These are phyloP conservation scores for Clarias laeviceps DNA, from an alignment of 2,797 vertebrate genomes.

Conservation along the genomic window DNA sequence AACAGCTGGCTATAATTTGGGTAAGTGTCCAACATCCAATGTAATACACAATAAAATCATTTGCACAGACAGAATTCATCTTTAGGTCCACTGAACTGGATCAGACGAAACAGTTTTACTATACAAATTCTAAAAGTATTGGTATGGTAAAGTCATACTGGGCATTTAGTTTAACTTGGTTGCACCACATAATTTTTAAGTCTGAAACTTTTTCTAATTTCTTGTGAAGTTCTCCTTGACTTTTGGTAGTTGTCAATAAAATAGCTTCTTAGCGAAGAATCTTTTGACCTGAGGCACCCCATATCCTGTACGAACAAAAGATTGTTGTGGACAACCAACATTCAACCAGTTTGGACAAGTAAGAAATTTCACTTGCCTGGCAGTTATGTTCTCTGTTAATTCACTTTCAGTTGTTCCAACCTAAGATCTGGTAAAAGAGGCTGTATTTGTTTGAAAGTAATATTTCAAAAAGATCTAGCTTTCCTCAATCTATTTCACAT, in stretches of 20 bases:
- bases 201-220: not conserved
- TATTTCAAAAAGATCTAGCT: not conserved
- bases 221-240: not conserved
- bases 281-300: not conserved
- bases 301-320: not conserved
- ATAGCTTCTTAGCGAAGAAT: not conserved
- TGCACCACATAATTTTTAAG: not conserved
- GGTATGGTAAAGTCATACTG: not conserved
- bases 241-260: not conserved
- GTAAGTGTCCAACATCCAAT: not conserved
- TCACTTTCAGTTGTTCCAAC: not conserved
- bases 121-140: not conserved
- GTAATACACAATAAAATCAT: not conserved
- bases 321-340: not conserved
- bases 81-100: not conserved
- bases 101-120: not conserved
- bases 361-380: not conserved
- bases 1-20: not conserved
- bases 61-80: not conserved
- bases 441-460: not conserved
- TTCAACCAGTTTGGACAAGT: not conserved
- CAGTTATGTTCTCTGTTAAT: not conserved
- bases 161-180: not conserved
- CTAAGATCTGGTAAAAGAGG: not conserved
- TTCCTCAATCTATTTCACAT: not conserved